Conservation (phyloP, 2,888 invertebrate species). For the Rotaria macrura region DNA sequence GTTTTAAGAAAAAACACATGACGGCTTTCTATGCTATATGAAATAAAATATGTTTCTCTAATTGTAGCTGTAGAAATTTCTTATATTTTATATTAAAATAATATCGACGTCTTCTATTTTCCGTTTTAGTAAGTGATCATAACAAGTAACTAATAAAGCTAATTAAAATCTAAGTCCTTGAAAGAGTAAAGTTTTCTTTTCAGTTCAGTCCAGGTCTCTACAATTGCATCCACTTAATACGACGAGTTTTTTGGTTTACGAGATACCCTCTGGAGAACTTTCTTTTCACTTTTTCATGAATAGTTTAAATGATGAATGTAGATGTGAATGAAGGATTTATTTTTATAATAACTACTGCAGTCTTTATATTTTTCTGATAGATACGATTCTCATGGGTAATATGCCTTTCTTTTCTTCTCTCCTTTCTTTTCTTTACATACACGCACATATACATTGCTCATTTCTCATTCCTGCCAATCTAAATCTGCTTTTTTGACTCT, state of each 20-base stretch:
- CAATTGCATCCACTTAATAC: not conserved
- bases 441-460: not conserved
- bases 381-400: not conserved
- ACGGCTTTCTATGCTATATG: not conserved
- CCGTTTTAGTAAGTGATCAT: not conserved
- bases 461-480: not conserved
- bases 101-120: not conserved
- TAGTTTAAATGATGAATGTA: not conserved
- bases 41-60: not conserved
- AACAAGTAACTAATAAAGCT: not conserved
- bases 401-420: not conserved
- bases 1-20: no score
- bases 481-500: not conserved
- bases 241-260: not conserved
- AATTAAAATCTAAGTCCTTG: not conserved
- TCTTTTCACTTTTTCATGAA: not conserved
- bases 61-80: not conserved
- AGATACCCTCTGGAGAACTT: not conserved
- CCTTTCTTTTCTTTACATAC: not conserved
- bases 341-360: no score
- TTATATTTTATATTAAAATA: no score
- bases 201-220: not conserved
- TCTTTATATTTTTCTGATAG: not conserved
- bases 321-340: not conserved
- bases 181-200: not conserved